Evolutionary conservation across 2,888 invertebrate genomes (phyloP), one percentile per base, ranked within the genome.

Genomic region (Spodoptera exigua): DNA sequence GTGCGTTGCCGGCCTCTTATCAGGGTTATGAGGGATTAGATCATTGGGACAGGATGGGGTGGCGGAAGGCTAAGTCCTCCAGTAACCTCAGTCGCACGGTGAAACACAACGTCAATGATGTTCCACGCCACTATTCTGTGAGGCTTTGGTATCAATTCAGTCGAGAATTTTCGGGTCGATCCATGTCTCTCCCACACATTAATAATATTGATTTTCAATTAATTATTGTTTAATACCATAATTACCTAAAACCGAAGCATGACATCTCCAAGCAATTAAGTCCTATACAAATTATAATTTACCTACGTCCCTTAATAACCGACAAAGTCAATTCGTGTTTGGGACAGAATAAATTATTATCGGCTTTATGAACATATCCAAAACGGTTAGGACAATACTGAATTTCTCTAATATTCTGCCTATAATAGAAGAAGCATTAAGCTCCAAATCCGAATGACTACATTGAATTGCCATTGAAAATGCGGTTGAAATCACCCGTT

Each of bases 381-480:
- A 52, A 40, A 39, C 45, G 49, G 71, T 65, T 58, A 48, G 44
- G 53, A 59, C 53, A 59, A 59, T 66, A 27, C 17, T 2, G 37
- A 17, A 27, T 64, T 52, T 52, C 46, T 11, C 36, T 37, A 35
- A 68, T 60, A 37, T 40, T 41, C 17, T 43, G 43, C 44, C 43
- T 60, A 51, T 60, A 68, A 66, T 69, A 66, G 53, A 72, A 72
- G 73, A 73, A 61, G 35, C 70, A 54, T 56, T 57, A 39, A 56
- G 45, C 47, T 41, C 51, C 46, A 49, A 74, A 77, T 62, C 62
- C 44, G 18, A 34, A 46, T 14, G 47, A 52, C 47, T 61, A 56
- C 61, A 68, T 65, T 63, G 49, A 57, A 74, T 61, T 65, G 54
- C 44, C 56, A 74, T 71, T 35, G 68, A 68, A 74, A 74, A 68